Percentiles rank a stretch among this genome's conserved stretches.
Evolutionary conservation across 2,797 vertebrate species (phyloP).

Genomic region (Enteromius thamalakanensis): DNA sequence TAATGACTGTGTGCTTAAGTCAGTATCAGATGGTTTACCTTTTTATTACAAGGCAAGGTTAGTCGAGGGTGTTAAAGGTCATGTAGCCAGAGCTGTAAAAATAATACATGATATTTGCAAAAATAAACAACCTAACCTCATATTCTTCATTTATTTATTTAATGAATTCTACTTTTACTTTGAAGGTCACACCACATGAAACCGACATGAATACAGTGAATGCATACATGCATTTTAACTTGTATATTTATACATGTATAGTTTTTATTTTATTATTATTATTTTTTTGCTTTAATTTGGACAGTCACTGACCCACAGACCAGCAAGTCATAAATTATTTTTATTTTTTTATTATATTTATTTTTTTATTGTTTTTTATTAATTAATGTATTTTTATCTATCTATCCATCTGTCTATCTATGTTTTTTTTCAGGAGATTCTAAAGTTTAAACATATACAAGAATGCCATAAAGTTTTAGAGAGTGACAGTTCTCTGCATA

Average conservation of each 20-base stretch:
- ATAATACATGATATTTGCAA: background rate
- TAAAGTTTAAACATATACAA: background rate
- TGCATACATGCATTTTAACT: background rate
- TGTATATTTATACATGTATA: too few species aligned
- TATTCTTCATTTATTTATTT: too few species aligned
- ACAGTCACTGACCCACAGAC: background rate
- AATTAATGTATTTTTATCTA: too few species aligned
- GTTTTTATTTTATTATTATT: background rate
- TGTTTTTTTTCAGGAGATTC: background rate
- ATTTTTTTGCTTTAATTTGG: background rate
- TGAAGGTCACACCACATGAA: background rate
- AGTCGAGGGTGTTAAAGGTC: background rate
- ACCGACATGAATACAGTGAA: background rate
- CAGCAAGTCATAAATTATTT: too few species aligned
- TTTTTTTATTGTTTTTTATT: background rate
- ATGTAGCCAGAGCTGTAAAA: background rate
- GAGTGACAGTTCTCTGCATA: background rate
- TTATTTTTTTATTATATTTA: too few species aligned
- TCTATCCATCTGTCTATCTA: too few species aligned
- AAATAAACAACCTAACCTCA: background rate
- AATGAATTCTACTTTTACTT: background rate
- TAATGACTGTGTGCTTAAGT: too few species aligned
- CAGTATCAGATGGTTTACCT: too few species aligned
- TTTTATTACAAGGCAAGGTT: background rate
- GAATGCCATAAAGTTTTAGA: slow-evolving; percentile 4